Percentiles rank a stretch among this genome's conserved stretches.
Evolutionary conservation across 2,113 vertebrate species (phyloP).

Genomic region (Megaceryle maxima): DNA sequence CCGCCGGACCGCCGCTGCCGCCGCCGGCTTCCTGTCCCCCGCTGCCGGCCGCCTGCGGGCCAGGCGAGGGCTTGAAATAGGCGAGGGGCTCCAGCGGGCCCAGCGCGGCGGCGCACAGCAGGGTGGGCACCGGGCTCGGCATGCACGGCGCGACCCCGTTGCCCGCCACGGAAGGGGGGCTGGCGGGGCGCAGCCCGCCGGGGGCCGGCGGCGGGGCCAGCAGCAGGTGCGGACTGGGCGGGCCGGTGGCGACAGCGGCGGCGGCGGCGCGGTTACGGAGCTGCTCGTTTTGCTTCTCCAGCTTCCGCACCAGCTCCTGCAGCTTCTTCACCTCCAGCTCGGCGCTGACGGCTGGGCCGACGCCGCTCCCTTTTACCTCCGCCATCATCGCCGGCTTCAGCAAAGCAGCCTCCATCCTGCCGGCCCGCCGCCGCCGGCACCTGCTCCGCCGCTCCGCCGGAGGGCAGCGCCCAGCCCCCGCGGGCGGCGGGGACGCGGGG

Average conservation of each 20-base stretch:
- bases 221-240: constrained; percentile 60
- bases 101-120: constrained; percentile 67
- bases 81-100: constrained; percentile 77
- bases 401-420: constrained; percentile 74
- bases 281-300: constrained; percentile 94
- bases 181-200: constrained; percentile 62
- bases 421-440: background rate
- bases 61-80: constrained; percentile 79
- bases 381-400: constrained; percentile 75
- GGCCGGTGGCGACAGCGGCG: constrained; percentile 68
- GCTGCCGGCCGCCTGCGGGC: constrained; percentile 51
- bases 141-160: constrained; percentile 50
- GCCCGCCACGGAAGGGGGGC: constrained; percentile 3
- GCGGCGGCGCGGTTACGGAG: constrained; percentile 82
- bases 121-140: constrained; percentile 74
- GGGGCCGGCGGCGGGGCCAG: background rate
- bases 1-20: background rate
- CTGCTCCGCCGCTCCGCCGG: background rate
- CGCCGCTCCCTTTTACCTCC: constrained; percentile 81
- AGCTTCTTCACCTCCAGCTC: constrained; percentile 97
- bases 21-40: constrained; percentile 22
- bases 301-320: constrained; percentile 90
- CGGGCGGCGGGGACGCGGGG: background rate
- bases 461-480: background rate
- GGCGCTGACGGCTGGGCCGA: constrained; percentile 76